Evolutionary conservation across 1,140 invertebrate species (phyloP), one percentile per base, ranked within the genome.

Genomic region (Rhagoletis zephyria): DNA sequence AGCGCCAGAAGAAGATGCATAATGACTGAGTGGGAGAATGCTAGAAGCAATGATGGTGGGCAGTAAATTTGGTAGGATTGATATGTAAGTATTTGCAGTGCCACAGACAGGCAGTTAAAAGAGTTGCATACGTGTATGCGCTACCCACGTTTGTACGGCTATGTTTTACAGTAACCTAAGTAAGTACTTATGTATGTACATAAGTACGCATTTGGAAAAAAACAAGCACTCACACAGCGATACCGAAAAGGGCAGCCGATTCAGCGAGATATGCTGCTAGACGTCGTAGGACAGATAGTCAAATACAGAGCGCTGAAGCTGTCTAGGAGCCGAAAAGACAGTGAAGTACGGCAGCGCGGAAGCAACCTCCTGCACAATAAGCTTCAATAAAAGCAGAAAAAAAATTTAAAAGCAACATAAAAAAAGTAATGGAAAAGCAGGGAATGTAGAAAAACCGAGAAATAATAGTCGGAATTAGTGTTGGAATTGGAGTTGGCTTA

Each of bases 391-490:
- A 7, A 51, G n/a, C 64, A 67, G 4, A 30, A 42, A 30, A 30
- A 40, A 67, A 30, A 30, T 6, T 3, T 6, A 67, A 6, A 67
- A 67, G 30, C 7, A 10, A 16, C 9, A 64, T 60, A 6, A 0
- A 64, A 64, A 16, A n/a, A 64, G 4, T 3, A 67, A 67, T 30
- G 40, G 4, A 40, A 40, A 30, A 67, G 42, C 4, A 74, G 10
- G 9, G 9, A 67, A 40, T 40, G 65, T 7, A 64, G 4, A 16
- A 74, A 56, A 56, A 56, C 51, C 51, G 6, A 67, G n/a, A 81
- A 81, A 51, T 30, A 81, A 30, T 81, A 2, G 74, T 81, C 6
- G 48, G 74, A 59, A 81, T 81, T 81, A 59, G 48, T 59, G 74
- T 56, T 59, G 74, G 42, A 81, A 59, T 81, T 81, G 74, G n/a